Evolutionary conservation across 2,797 vertebrate genomes (phyloP).

Genomic region (Melanotaenia maccullochi): DNA sequence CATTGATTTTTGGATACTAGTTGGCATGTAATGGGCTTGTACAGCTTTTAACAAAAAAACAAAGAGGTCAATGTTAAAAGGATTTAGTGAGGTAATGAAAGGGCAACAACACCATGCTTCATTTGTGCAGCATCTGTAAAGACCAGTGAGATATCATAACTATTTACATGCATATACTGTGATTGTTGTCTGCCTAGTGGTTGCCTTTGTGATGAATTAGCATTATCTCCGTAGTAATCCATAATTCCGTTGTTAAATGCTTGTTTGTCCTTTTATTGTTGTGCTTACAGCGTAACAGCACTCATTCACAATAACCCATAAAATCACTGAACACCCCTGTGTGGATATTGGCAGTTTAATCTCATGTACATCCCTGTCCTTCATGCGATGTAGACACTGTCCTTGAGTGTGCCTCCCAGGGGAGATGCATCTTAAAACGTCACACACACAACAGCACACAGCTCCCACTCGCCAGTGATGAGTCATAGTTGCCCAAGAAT

Average conservation of each 20-base stretch:
- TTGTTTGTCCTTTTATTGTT: conserved; percentile 5
- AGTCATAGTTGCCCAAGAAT: conserved; percentile 43
- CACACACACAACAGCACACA: conserved; percentile 12
- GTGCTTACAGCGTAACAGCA: conserved; percentile 1
- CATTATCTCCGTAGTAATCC: neutral
- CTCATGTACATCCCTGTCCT: conserved; percentile 14
- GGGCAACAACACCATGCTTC: neutral
- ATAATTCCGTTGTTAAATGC: conserved; percentile 4
- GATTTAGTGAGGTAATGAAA: neutral
- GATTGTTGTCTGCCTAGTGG: conserved; percentile 11
- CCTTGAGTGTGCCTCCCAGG: conserved; percentile 16
- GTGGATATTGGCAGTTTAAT: conserved; percentile 16
- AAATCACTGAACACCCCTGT: conserved; percentile 10
- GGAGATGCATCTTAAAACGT: conserved; percentile 30
- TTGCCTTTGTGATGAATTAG: conserved; percentile 12
- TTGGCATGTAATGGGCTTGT: neutral
- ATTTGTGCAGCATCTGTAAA: conserved; percentile 2
- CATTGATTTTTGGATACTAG: neutral
- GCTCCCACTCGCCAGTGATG: conserved; percentile 13
- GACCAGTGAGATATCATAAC: conserved; percentile 5
- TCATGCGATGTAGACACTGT: conserved; percentile 13
- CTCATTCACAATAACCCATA: conserved; percentile 33
- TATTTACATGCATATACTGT: neutral
- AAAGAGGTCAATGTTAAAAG: neutral
- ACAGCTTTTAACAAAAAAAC: neutral